phyloP scores from a whole-genome alignment of 2,113 vertebrate genomes.

The Hyperopisus bebe region DNA sequence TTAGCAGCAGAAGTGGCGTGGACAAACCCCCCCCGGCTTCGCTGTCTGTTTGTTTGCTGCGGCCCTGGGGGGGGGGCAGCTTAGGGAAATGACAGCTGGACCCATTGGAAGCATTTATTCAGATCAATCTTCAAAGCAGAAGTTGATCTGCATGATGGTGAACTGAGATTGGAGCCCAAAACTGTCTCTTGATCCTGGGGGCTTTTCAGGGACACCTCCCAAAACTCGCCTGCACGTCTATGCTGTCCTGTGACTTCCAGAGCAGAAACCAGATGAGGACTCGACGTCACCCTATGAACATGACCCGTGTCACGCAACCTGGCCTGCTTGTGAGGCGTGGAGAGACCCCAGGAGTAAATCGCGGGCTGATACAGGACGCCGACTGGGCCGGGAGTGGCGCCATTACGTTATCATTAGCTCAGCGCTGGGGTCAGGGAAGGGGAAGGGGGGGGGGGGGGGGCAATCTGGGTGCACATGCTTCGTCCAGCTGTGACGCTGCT shows the following conservation, averaged over 20 bases:
- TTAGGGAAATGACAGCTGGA: not conserved
- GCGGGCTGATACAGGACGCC: not conserved
- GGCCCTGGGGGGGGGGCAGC: not conserved
- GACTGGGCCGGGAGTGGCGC: not conserved
- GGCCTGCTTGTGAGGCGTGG: not conserved
- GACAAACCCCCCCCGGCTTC: not conserved
- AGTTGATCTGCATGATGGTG: not conserved
- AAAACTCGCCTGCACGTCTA: not conserved
- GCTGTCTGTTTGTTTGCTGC: not conserved
- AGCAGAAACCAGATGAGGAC: not conserved
- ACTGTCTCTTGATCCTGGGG: not conserved
- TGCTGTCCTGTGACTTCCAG: not conserved
- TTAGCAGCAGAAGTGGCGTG: not conserved
- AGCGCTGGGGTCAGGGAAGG: not conserved
- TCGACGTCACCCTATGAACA: not conserved
- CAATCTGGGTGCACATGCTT: not conserved
- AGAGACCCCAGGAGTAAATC: not conserved
- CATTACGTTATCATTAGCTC: not conserved
- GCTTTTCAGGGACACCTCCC: not conserved
- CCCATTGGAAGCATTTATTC: not conserved
- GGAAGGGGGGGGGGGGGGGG: not conserved
- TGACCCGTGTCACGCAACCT: not conserved
- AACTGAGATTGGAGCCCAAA: not conserved
- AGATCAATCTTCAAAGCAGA: not conserved
- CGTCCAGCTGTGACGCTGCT: not conserved